Conservation (phyloP, 2,113 vertebrate species). For the Psittacula cyanocephala region DNA sequence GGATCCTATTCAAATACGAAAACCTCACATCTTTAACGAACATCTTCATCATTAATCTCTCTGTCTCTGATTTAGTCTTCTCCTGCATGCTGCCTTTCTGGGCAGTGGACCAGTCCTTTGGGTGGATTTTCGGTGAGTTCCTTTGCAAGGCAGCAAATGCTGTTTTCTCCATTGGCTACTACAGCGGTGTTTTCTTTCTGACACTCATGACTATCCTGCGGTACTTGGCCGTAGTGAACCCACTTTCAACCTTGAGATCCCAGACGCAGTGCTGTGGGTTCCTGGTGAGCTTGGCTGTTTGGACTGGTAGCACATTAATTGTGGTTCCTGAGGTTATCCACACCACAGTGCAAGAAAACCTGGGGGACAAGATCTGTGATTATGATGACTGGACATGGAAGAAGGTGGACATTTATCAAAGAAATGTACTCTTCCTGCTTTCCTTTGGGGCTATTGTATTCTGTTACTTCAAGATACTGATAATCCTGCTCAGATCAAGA, state of each 20-base stretch:
- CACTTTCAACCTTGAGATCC: constrained; percentile 77
- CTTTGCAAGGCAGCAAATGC: constrained; percentile 81
- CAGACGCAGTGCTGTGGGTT: constrained; percentile 61
- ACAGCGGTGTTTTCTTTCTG: constrained; percentile 86
- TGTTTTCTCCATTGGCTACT: constrained; percentile 86
- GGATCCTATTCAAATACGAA: constrained; percentile 86
- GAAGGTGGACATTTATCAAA: constrained; percentile 72
- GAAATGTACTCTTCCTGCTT: constrained; percentile 82
- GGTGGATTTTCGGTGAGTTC: constrained; percentile 81
- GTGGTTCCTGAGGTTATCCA: constrained; percentile 76
- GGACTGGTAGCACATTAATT: constrained; percentile 75
- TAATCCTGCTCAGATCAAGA: constrained; percentile 74
- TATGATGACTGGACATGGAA: constrained; percentile 55
- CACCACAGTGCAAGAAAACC: not conserved
- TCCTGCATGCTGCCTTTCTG: constrained; percentile 85
- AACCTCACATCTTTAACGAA: constrained; percentile 86
- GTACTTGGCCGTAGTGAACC: constrained; percentile 82
- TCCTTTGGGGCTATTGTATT: constrained; percentile 78
- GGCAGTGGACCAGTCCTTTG: constrained; percentile 67
- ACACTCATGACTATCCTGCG: constrained; percentile 87
- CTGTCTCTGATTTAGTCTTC: constrained; percentile 88
- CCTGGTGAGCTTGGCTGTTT: constrained; percentile 69
- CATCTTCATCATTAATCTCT: constrained; percentile 88
- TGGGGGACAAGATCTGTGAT: constrained; percentile 13
- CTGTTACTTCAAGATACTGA: constrained; percentile 85